These are phyloP conservation scores for Lepeophtheirus salmonis DNA, from an alignment of 1,140 invertebrate species.

Conservation along the genomic window DNA sequence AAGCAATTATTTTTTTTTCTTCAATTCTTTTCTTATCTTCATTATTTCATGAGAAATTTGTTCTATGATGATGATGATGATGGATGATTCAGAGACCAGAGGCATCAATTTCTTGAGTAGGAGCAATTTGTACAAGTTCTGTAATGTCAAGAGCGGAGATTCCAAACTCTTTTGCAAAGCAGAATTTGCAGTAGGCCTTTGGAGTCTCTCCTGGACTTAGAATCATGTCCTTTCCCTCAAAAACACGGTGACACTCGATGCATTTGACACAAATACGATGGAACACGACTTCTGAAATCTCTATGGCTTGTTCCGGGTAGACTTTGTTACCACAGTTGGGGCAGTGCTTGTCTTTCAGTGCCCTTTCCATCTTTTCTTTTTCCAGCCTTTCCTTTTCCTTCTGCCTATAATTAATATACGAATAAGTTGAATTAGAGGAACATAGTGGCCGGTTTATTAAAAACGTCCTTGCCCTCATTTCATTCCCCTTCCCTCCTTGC, in stretches of 20 bases:
- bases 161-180: conserved; percentile 12
- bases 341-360: conserved; percentile 1
- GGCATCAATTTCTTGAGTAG: not conserved
- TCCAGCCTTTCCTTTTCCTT: conserved; percentile 8
- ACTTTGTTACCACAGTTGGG: conserved; percentile 8
- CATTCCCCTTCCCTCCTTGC: not conserved
- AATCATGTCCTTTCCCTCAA: conserved; percentile 2
- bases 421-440: not conserved
- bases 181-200: conserved; percentile 15
- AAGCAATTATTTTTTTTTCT: not conserved
- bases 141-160: conserved; percentile 13
- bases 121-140: conserved; percentile 5
- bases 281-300: conserved; percentile 12
- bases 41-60: too few species aligned
- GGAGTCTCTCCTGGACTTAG: not conserved
- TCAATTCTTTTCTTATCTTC: too few species aligned
- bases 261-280: conserved; percentile 13
- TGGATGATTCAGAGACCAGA: not conserved
- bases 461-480: too few species aligned
- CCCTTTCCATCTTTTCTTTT: conserved; percentile 10
- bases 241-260: conserved; percentile 4
- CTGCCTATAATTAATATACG: not conserved
- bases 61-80: too few species aligned
- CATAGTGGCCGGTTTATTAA: too few species aligned
- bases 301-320: conserved; percentile 1